Base-by-base conservation (phyloP, 2,888 invertebrate genomes). In the Caenorhabditis sp. region DNA sequence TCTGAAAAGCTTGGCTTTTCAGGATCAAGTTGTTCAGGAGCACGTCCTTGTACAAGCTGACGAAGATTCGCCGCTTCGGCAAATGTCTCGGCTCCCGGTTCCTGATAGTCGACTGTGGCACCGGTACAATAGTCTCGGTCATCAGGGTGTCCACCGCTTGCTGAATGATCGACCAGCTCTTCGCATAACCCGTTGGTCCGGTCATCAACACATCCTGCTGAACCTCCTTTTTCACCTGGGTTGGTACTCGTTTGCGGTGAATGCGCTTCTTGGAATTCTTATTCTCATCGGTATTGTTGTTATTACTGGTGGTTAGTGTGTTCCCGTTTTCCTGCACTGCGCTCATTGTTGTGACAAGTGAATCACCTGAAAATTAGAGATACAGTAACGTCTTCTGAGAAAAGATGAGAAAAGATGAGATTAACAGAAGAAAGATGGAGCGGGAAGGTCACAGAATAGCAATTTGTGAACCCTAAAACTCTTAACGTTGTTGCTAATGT, bases 151-250 rank as follows among this genome's bases (percentile, higher is more conserved):
- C 69, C 51, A 80, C 80, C 0, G 80, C 68, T n/a, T 50, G 37
- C 47, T 80, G 80, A 22, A 80, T 51, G 35, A 80, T 24, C 5
- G 44, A 47, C 80, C 80, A 80, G 69, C 80, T 80, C 13, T 64
- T 64, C n/a, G 56, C 22, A 20, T 80, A 80, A 50, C 80, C 80
- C 50, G 56, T 13, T 22, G 51, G 11, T 51, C 72, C 74, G 32
- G 15, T 18, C 78, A 78, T 78, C 58, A 55, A 35, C 5, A 77
- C 56, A 47, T 77, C 76, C 18, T 55, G 22, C 13, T 40, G 44
- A n/a, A 32, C 60, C 13, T 65, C 64, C 18, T 56, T 24, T 9
- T 28, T 60, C 51, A 51, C 53, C 50, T 72, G 56, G 20, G 20
- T 50, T 24, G 72, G 50, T 65, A 72, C 72, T 35, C 72, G 72